A percentile compares a stretch with the other conserved stretches of the same genome.
Conservation (phyloP, 2,888 invertebrate genomes). For the Ceraclea dissimilis region DNA sequence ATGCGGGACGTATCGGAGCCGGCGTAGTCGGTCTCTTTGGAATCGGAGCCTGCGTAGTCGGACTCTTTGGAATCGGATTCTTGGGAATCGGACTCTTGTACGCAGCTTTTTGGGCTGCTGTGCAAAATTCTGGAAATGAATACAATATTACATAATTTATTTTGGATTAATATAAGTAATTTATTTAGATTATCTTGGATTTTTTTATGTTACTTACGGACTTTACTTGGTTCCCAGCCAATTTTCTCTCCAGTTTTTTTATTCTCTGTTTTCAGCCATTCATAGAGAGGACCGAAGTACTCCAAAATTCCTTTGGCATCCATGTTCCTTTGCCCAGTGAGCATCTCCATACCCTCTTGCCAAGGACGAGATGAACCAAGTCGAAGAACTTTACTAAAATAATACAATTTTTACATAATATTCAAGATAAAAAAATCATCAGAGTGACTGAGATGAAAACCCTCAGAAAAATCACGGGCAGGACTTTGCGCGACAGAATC, state of each 20-base stretch:
- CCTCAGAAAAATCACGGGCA: too few relatives aligned
- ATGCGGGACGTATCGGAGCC: background rate
- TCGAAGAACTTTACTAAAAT: conserved; percentile 52
- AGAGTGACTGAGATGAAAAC: too few relatives aligned
- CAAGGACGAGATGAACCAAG: conserved; percentile 61
- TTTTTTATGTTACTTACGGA: conserved; percentile 41
- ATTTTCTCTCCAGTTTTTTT: conserved; percentile 49
- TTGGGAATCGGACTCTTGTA: too few relatives aligned
- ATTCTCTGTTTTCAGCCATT: conserved; percentile 62
- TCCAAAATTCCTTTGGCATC: conserved; percentile 62
- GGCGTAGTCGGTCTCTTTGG: background rate
- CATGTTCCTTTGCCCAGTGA: conserved; percentile 63
- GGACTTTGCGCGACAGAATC: too few relatives aligned
- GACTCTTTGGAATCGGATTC: too few relatives aligned
- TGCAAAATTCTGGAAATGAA: conserved; percentile 40
- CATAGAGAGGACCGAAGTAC: conserved; percentile 62
- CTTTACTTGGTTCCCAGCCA: conserved; percentile 49
- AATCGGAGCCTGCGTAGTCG: too few relatives aligned
- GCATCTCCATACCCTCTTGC: conserved; percentile 66
- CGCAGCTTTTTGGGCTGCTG: conserved; percentile 34
- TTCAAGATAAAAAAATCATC: background rate
- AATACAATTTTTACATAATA: background rate
- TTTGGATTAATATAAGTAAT: conserved; percentile 5
- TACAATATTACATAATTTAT: too few relatives aligned
- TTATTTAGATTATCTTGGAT: background rate